Evolutionary conservation across 2,113 vertebrate species (phyloP), one percentile per base, ranked within the genome.

Genomic region (Psettodes erumei): DNA sequence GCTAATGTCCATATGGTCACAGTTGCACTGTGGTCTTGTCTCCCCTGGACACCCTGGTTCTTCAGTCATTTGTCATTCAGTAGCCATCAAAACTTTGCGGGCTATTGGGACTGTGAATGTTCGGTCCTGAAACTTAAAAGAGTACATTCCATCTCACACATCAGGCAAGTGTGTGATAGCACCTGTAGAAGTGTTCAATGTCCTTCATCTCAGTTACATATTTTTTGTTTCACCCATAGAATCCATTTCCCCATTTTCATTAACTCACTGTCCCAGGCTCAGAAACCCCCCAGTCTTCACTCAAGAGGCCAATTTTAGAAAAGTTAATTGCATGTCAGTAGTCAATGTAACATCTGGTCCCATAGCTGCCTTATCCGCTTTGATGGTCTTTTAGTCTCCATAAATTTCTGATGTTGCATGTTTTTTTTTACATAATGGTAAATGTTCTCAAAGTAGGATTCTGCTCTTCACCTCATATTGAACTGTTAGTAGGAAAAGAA

Each of bases 1-100:
- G 88, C 75, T 90, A 90, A 92, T 89, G 86, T 82, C 89, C 90
- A 86, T 92, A 89, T 90, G 89, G 84, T 90, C 81, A 45, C 2
- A 18, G n/a, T 55, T 75, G 79, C 81, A 42, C 51, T 77, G 51
- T 2, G 67, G 58, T 68, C 65, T 4, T 47, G 51, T 30, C 82
- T 85, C 75, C 70, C 66, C 70, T 68, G 56, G 64, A 86, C 66
- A 58, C 72, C 60, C 54, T 77, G 63, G 62, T 74, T n/a, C 37
- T 63, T 83, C 82, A 53, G 43, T 83, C 81, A 77, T 56, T 27
- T 74, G 85, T 83, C 77, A 79, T 62, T 79, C 81, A 83, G 13
- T 10, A 62, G 48, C 69, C 50, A 70, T 85, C 82, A 85, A 76
- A 78, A 79, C 30, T 51, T 59, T 56, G 61, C 62, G 38, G 45